Percentiles rank a stretch among this genome's conserved stretches.
phyloP scores from a whole-genome alignment of 1,140 invertebrate species.

The Nasonia giraulti region DNA sequence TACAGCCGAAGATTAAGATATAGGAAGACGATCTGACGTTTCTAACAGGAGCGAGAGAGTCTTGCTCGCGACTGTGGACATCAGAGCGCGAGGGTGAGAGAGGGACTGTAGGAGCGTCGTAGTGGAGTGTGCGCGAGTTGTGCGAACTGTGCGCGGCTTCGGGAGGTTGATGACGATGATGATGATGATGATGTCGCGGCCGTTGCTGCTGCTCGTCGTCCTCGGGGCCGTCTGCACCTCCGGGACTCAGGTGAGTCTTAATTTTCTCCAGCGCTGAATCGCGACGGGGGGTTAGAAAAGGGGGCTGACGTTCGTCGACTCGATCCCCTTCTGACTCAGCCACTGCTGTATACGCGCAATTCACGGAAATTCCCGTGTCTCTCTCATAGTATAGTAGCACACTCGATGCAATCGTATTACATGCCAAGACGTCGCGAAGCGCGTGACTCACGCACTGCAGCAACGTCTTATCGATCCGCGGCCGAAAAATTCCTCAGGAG shows the following conservation, averaged over 20 bases:
- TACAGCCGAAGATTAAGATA: too few relatives aligned
- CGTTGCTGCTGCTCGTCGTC: slow-evolving; percentile 20
- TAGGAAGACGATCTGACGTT: too few relatives aligned
- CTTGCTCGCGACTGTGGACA: not conserved
- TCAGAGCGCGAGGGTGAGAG: not conserved
- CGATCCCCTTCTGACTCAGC: too few relatives aligned
- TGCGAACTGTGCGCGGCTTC: not conserved
- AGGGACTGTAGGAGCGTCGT: not conserved
- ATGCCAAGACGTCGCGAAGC: not conserved
- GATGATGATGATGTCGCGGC: not conserved
- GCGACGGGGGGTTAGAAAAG: not conserved
- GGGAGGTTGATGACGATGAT: not conserved
- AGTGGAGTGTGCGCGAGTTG: not conserved
- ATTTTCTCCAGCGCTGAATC: not conserved
- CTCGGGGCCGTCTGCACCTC: not conserved
- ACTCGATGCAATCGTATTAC: not conserved
- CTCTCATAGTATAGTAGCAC: too few relatives aligned
- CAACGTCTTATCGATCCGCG: not conserved
- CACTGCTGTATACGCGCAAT: not conserved
- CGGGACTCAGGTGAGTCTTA: slow-evolving; percentile 8
- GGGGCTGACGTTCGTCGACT: too few relatives aligned
- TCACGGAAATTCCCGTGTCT: not conserved
- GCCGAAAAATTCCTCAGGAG: not conserved
- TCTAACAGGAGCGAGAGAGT: too few relatives aligned
- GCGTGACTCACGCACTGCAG: not conserved